Base-by-base conservation (phyloP, 1,140 invertebrate genomes). In the Heliconius eleuchia region DNA sequence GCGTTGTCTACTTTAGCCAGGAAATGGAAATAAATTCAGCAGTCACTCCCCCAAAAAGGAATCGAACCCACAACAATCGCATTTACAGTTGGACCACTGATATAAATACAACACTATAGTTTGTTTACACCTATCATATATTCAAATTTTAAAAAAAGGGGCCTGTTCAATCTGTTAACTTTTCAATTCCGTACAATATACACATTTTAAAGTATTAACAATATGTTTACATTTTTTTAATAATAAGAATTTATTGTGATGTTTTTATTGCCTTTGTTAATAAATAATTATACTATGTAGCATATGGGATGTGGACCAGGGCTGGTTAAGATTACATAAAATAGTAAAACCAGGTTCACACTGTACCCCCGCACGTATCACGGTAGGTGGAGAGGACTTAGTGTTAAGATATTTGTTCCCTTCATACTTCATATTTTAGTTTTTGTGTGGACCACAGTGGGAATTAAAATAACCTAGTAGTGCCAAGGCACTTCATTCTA, bases 201-300 rank as follows among this genome's bases (percentile, higher is more conserved):
- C 74, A 80, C 79, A 80, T 55, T 80, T 72, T 74, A 52, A 19
- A 80, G 71, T 76, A 79, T 55, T 16, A 66, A 66, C 60, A 66
- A 66, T 60, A 66, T 30, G 23, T 66, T 66, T 30, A 66, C 11
- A 27, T 16, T 27, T 66, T 37, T 46, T 66, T 30, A 27, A 5
- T 27, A 66, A 66, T 60, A 66, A 73, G 3, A 66, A 70, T 60
- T 50, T 16, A 42, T 66, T 80, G 79, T 77, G 79, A 80, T 80
- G 72, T 50, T 70, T 34, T 74, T 82, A 83, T 79, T 77, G 77
- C 77, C 55, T 79, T 78, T 71, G 18, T 13, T 74, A 81, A 81
- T 81, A 78, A 78, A 81, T 78, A 71, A 81, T 77, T 81, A 73
- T 81, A 77, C 76, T 81, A 81, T 66, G 23, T 27, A 66, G 60